Conservation (phyloP, 2,888 invertebrate species). For the Drosophila borealis region DNA sequence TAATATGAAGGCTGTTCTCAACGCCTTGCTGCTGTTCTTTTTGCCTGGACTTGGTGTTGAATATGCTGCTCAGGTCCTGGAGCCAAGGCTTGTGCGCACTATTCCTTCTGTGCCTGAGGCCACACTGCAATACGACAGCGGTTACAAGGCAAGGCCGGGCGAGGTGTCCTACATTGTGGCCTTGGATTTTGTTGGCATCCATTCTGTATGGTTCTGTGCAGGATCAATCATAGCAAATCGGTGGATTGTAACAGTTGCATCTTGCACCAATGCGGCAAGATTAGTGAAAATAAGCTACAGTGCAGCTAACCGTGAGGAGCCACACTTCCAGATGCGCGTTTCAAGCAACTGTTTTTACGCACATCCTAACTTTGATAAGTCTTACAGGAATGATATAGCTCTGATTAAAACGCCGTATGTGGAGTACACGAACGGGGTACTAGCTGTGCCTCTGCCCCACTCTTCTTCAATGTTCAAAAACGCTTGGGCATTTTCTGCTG, state of each 20-base stretch:
- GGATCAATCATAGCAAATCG: conserved; percentile 26
- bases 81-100: conserved; percentile 27
- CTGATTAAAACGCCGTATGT: conserved; percentile 33
- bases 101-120: conserved; percentile 9
- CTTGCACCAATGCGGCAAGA: conserved; percentile 29
- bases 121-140: not conserved
- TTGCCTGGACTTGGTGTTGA: too few species aligned
- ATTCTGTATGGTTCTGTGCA: conserved; percentile 33
- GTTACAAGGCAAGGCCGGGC: not conserved
- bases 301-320: not conserved
- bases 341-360: conserved; percentile 6
- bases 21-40: not conserved
- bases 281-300: conserved; percentile 26
- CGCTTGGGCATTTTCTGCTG: conserved; percentile 10
- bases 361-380: conserved; percentile 10
- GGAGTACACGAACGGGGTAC: conserved; percentile 3
- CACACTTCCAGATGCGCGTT: not conserved
- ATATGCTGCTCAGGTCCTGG: not conserved
- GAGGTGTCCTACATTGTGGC: conserved; percentile 34
- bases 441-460: conserved; percentile 2
- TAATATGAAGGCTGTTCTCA: not conserved
- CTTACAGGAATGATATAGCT: conserved; percentile 31
- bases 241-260: conserved; percentile 46
- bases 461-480: not conserved
- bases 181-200: conserved; percentile 13